Base-by-base conservation (phyloP, 1,140 invertebrate species). In the Asobara japonica region DNA sequence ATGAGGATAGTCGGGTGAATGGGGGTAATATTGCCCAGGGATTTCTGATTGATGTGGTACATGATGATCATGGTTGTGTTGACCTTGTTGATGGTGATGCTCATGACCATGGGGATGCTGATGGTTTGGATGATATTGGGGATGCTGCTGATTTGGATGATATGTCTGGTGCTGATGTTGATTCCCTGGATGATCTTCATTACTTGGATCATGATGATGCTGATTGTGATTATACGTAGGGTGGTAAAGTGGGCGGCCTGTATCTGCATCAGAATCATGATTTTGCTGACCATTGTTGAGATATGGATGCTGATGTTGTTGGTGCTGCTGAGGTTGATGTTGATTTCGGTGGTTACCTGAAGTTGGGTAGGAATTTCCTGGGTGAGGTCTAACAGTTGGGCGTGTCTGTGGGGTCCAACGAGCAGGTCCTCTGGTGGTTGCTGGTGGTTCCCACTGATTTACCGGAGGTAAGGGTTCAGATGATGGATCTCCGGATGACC, bases 271-370 rank as follows among this genome's bases (percentile, higher is more conserved):
- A 76, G 79, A 69, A 27, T 71, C 38, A 36, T 22, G 45, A 64
- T 13, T 11, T 38, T 70, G 65, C 0, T 76, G 64, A 29, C 41
- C 31, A 71, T 67, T 65, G 62, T 73, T 25, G 62, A 73, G 73
- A 66, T 74, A 38, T 22, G 30, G 11, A 78, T 79, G 0, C 76
- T 75, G 11, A 60, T 74, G 18, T 56, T 45, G 69, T 31, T 73
- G 27, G 6, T 56, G 51, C 18, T 56, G 51, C 22, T 51, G 18
- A 18, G 18, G 48, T 4, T 51, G 3, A 3, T 22, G 16, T 36
- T 36, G 31, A 36, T 36, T 11, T 36, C 31, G 11, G 31, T 36
- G 5, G 31, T 36, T n/a, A n/a, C n/a, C n/a, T 36, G 31, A 36
- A 51, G 16, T 51, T 3, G 48, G 7, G 22, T 22, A 22, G 3